Conservation (phyloP, 2,797 vertebrate genomes). For the Ptychadena robeensis region DNA sequence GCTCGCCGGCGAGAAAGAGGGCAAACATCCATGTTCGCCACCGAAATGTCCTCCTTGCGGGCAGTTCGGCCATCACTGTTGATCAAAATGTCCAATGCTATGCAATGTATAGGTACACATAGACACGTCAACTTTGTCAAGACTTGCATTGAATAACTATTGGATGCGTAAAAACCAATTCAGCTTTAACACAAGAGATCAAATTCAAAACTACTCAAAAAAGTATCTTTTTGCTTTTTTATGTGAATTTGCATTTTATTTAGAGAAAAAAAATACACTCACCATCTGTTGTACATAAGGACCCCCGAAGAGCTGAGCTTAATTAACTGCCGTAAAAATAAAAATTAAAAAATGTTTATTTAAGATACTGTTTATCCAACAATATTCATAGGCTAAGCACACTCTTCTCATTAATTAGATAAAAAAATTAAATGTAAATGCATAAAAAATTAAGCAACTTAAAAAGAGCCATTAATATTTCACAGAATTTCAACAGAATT, state of each 20-base stretch:
- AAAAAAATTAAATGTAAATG: slow-evolving; percentile 25
- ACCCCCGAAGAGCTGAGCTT: slow-evolving; percentile 46
- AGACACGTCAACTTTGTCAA: too few species aligned
- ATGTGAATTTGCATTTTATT: slow-evolving; percentile 54
- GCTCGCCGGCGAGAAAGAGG: too few species aligned
- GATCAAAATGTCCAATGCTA: too few species aligned
- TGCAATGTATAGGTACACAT: too few species aligned
- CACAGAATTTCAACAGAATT: background rate
- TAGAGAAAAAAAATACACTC: slow-evolving; percentile 29
- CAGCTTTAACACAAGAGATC: slow-evolving; percentile 47
- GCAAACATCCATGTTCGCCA: too few species aligned
- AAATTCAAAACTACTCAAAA: slow-evolving; percentile 30
- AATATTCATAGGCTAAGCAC: slow-evolving; percentile 23
- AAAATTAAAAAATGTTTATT: background rate
- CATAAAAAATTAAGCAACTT: slow-evolving; percentile 47
- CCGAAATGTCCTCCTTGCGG: too few species aligned
- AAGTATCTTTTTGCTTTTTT: slow-evolving; percentile 17
- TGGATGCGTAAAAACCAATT: too few species aligned
- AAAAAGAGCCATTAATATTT: slow-evolving; percentile 50
- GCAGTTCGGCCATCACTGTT: too few species aligned
- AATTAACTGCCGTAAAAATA: slow-evolving; percentile 34
- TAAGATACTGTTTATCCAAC: slow-evolving; percentile 30
- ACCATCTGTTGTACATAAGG: slow-evolving; percentile 55
- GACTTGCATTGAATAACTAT: too few species aligned
- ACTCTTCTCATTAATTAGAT: slow-evolving; percentile 63